These are phyloP conservation scores for Peromyscus aztecus DNA, from an alignment of 2,797 vertebrate species.

Conservation along the genomic window DNA sequence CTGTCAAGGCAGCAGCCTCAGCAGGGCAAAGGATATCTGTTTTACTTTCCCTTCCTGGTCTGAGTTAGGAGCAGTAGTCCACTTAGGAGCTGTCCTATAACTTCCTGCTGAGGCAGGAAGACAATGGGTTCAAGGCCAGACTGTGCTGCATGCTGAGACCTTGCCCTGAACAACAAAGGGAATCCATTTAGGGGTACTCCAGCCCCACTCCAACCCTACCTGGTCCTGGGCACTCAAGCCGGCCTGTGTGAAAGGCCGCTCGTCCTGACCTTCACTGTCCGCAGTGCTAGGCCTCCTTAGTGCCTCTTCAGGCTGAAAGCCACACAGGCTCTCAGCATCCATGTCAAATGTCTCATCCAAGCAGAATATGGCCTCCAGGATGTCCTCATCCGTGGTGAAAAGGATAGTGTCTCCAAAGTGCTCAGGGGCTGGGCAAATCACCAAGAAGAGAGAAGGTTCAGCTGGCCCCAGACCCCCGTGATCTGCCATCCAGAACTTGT, in stretches of 20 bases:
- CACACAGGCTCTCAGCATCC: slow-evolving; percentile 86
- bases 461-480: not conserved
- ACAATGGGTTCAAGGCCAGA: not conserved
- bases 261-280: slow-evolving; percentile 93
- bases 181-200: not conserved
- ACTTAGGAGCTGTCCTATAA: not conserved
- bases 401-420: slow-evolving; percentile 99
- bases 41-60: not conserved
- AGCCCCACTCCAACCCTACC: slow-evolving; percentile 69
- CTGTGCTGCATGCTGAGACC: not conserved
- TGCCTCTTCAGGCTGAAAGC: slow-evolving; percentile 90
- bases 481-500: not conserved
- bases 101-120: not conserved
- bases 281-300: slow-evolving; percentile 94
- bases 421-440: slow-evolving; percentile 90
- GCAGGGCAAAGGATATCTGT: not conserved
- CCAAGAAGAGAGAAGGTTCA: slow-evolving; percentile 48
- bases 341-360: slow-evolving; percentile 92
- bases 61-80: not conserved
- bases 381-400: slow-evolving; percentile 97
- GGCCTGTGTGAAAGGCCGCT: slow-evolving; percentile 94
- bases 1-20: slow-evolving; percentile 12
- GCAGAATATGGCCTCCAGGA: slow-evolving; percentile 96
- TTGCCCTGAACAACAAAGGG: not conserved
- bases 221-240: slow-evolving; percentile 86